These are phyloP conservation scores for Dipus sagitta DNA, from an alignment of 2,797 vertebrate genomes.

Conservation along the genomic window DNA sequence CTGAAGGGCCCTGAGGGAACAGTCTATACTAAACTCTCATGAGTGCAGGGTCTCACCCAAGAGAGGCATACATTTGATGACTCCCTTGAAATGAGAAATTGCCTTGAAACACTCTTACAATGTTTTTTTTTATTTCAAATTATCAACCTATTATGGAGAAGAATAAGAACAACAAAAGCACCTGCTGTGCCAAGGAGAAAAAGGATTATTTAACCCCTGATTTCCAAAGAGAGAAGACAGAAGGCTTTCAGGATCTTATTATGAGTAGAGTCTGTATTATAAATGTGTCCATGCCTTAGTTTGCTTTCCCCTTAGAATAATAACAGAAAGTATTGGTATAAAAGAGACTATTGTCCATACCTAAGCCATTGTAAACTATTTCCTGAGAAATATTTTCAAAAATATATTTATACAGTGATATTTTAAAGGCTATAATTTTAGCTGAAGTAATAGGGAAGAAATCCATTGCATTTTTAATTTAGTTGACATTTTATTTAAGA, in stretches of 20 bases:
- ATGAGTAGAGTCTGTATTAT: background rate
- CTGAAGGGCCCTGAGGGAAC: background rate
- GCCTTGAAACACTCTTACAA: slow-evolving; percentile 23
- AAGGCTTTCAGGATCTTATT: background rate
- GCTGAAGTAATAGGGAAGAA: background rate
- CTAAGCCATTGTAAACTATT: background rate
- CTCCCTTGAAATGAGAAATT: slow-evolving; percentile 47
- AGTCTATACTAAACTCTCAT: background rate
- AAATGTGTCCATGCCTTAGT: background rate
- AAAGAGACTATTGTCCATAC: background rate
- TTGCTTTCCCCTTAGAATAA: background rate
- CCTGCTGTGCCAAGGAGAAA: background rate
- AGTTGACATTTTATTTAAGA: background rate
- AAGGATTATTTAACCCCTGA: background rate
- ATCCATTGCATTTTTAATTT: background rate
- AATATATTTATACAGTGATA: background rate
- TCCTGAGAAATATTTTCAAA: background rate
- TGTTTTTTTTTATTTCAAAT: slow-evolving; percentile 50
- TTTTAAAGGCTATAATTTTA: background rate
- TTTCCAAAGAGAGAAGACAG: slow-evolving; percentile 21
- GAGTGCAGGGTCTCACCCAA: background rate
- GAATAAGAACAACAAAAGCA: background rate
- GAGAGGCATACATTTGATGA: background rate
- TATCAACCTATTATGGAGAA: background rate
- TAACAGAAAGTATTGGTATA: background rate